Evolutionary conservation across 2,113 vertebrate genomes (phyloP), one percentile per base, ranked within the genome.

Genomic region (Myrmecophaga tridactyla): DNA sequence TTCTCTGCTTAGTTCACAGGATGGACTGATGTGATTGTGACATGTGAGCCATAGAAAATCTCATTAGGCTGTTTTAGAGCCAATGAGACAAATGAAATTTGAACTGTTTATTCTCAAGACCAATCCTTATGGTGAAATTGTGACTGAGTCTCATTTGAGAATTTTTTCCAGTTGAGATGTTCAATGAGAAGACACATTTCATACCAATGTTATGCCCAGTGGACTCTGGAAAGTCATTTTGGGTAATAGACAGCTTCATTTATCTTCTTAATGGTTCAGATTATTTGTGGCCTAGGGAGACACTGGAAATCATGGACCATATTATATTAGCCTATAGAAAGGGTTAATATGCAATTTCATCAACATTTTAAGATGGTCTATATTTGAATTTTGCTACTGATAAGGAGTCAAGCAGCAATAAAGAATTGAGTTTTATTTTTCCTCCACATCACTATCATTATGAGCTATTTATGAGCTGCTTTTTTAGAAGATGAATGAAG

Each of bases 381-480:
- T 15, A 77, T 92, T 91, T 94, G 39, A 86, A 94, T 92, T 93
- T 96, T 92, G 9, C 29, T 90, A 1, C 48, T 86, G 36, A 51
- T 92, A 86, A 78, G 4, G 75, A 91, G 11, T 90, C 3, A 81
- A 85, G 10, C 39, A 84, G 14, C 25, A 76, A 65, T 82, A 77
- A 83, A 46, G 1, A 53, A 70, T 83, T 76, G 70, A 81, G 82
- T 94, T 34, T 6, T 96, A 12, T 87, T 23, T 72, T 3, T 82
- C 20, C 15, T 90, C 34, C 56, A 21, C 1, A 27, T 78, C 75
- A 83, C 39, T 51, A 81, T 56, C 90, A 25, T 62, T 78, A 86
- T 6, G 82, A 88, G 73, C n/a, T n/a, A n/a, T 46, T 51, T 77
- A 8, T 41, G 4, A 85, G 31, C 12, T 86, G 27, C 11, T 29